These are phyloP conservation scores for Sebastes taczanowskii DNA, from an alignment of 2,797 vertebrate species.

Conservation along the genomic window DNA sequence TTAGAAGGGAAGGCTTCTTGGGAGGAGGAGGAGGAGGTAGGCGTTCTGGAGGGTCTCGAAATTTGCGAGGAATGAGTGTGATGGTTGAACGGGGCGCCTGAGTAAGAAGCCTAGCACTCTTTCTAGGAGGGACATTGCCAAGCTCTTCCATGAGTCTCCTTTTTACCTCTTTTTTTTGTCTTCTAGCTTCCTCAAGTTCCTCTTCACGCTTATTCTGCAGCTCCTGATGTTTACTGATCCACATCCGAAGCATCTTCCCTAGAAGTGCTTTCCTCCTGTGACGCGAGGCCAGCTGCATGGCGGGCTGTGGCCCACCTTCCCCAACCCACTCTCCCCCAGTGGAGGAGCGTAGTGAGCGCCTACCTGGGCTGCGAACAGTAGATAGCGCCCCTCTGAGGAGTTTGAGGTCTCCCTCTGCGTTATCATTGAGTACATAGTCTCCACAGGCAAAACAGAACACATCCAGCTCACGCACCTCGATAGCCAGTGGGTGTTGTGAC, in stretches of 20 bases:
- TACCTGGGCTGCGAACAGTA: slow-evolving; percentile 87
- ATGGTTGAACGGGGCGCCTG: slow-evolving; percentile 86
- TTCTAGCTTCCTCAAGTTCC: slow-evolving; percentile 88
- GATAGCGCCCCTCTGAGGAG: slow-evolving; percentile 93
- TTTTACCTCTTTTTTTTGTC: slow-evolving; percentile 91
- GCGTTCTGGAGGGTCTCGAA: slow-evolving; percentile 86
- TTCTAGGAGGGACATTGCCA: slow-evolving; percentile 91
- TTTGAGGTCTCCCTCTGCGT: slow-evolving; percentile 95
- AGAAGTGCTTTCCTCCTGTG: slow-evolving; percentile 92
- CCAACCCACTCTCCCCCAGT: slow-evolving; percentile 80
- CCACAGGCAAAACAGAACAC: slow-evolving; percentile 97
- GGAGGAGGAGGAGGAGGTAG: slow-evolving; percentile 73
- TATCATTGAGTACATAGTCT: slow-evolving; percentile 98
- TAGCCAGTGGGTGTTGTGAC: slow-evolving; percentile 92
- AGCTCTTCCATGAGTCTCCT: slow-evolving; percentile 92
- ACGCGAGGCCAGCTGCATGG: slow-evolving; percentile 91
- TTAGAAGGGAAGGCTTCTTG: slow-evolving; percentile 73
- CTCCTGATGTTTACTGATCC: slow-evolving; percentile 84
- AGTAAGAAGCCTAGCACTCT: slow-evolving; percentile 93
- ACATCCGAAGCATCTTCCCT: slow-evolving; percentile 85
- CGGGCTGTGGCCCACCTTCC: slow-evolving; percentile 79
- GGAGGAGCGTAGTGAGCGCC: slow-evolving; percentile 91
- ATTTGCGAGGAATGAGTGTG: slow-evolving; percentile 87
- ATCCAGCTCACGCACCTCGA: slow-evolving; percentile 96
- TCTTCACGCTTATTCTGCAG: slow-evolving; percentile 82